Evolutionary conservation across 2,888 invertebrate species (phyloP), one percentile per base, ranked within the genome.

Genomic region (Pheosia tremula): DNA sequence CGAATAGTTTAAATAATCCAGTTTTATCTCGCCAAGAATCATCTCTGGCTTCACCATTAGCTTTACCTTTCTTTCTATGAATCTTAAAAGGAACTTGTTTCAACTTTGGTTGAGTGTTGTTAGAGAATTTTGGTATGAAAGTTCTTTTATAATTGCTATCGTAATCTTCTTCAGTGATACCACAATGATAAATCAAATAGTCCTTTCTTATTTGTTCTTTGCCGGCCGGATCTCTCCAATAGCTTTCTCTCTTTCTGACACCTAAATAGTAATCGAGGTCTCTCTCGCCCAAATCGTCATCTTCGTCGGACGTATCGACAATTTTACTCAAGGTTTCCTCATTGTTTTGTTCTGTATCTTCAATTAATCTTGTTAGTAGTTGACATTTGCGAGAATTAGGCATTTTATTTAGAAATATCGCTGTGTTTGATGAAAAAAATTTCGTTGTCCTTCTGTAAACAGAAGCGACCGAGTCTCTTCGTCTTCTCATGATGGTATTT

Each of bases 61-160:
- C 90, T 41, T 81, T 84, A 62, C 61, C 66, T 38, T 88, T 91
- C 61, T 87, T 91, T 60, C 77, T 89, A 58, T 92, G 88, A 47
- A 93, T 91, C 74, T 90, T 92, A 67, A 93, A 93, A 62, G 93
- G 93, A 45, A 93, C 91, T 82, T 93, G 93, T 68, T 89, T 93
- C 5, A 90, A 68, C 72, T 74, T 87, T 1, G 89, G 90, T 59
- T 84, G 87, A 7, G 75, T 67, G 3, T 78, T 75, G 58, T 79
- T 78, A 24, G 83, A 79, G 0, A 75, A 73, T 73, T 85, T 87
- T 0, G 82, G 77, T 4, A 72, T 60, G 11, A 75, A 63, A 3
- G 76, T 71, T 49, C 77, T 90, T 63, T 86, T 89, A 59, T 84
- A 85, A 41, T 79, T 78, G 58, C 80, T 83, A 54, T 93, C 83